Conservation (phyloP, 2,888 invertebrate species). For the Limenitis camilla region DNA sequence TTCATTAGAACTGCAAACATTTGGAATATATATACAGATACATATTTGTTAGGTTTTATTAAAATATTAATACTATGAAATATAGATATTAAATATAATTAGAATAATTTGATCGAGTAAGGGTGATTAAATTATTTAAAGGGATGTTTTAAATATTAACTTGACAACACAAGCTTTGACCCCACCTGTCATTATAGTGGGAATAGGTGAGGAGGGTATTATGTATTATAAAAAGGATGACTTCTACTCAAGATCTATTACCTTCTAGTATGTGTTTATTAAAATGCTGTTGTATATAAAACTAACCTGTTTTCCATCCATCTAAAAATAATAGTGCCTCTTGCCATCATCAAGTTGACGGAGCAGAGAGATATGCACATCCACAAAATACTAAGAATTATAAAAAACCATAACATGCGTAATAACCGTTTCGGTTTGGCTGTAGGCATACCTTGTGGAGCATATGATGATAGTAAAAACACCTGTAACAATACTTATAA, state of each 20-base stretch:
- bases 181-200: no score
- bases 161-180: no score
- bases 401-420: conserved; percentile 82
- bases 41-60: not conserved
- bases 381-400: conserved; percentile 80
- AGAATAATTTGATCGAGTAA: no score
- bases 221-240: no score
- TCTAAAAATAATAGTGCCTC: conserved; percentile 76
- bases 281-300: no score
- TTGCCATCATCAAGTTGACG: conserved; percentile 78
- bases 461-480: conserved; percentile 82
- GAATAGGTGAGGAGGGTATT: no score
- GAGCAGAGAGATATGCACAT: conserved; percentile 79
- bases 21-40: conserved; percentile 24
- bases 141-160: no score
- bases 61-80: no score
- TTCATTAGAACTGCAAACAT: conserved; percentile 61
- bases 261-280: not conserved
- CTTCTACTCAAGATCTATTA: no score
- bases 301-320: conserved; percentile 77
- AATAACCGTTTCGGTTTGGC: conserved; percentile 81
- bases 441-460: conserved; percentile 75
- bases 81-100: no score
- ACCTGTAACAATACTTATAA: conserved; percentile 67
- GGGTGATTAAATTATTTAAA: no score